These are phyloP conservation scores for Oscheius onirici DNA, from an alignment of 2,888 invertebrate genomes.

Conservation along the genomic window DNA sequence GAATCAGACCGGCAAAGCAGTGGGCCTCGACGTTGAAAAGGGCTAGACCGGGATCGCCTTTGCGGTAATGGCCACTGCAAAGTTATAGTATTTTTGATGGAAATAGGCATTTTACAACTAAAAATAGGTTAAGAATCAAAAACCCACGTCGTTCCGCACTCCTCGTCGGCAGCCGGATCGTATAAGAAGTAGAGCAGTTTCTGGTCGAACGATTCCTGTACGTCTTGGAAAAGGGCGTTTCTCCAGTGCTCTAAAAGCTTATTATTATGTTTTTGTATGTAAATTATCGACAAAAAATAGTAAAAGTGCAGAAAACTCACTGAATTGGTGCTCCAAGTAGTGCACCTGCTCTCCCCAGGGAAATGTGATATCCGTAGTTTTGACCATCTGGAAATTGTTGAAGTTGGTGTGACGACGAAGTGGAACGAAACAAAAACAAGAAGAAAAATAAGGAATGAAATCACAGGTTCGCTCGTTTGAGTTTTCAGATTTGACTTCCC, in stretches of 20 bases:
- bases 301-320: not conserved
- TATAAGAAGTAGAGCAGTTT: constrained; percentile 9
- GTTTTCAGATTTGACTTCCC: no score
- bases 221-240: constrained; percentile 1
- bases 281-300: not conserved
- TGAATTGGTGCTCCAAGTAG: not conserved
- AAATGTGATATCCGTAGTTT: constrained; percentile 5
- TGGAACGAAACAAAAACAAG: no score
- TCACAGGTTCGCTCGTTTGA: no score
- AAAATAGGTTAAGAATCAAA: not conserved
- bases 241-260: not conserved
- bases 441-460: no score
- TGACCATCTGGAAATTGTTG: constrained; percentile 10
- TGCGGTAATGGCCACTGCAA: not conserved
- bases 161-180: not conserved
- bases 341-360: not conserved
- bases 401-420: no score
- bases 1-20: not conserved
- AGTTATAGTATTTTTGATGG: no score
- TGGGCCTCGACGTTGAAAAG: not conserved
- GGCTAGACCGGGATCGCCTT: not conserved
- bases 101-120: not conserved
- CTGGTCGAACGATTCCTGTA: not conserved
- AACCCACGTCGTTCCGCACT: constrained; percentile 2
- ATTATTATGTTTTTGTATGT: no score